Evolutionary conservation across 2,113 vertebrate species (phyloP).

Genomic region (Sinocyclocheilus maitianheensis): DNA sequence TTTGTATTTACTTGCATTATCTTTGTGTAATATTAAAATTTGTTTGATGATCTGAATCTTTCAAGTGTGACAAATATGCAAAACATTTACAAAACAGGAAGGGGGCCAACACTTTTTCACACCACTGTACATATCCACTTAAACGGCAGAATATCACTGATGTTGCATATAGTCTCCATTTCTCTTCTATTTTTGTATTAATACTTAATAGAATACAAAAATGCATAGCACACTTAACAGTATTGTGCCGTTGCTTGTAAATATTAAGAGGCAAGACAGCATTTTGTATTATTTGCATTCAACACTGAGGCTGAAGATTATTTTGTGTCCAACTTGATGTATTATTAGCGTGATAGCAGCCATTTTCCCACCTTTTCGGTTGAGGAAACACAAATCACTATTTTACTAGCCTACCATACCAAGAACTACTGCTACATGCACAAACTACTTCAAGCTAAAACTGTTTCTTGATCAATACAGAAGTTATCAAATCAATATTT

Average conservation of each 20-base stretch:
- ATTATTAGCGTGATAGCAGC: background rate
- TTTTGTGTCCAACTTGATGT: constrained; percentile 34
- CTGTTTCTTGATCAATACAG: background rate
- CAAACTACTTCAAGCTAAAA: background rate
- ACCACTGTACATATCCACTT: background rate
- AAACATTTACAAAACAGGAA: too few relatives aligned
- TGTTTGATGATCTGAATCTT: too few relatives aligned
- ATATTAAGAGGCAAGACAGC: background rate
- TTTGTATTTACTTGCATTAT: too few relatives aligned
- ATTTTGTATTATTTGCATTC: background rate
- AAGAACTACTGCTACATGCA: background rate
- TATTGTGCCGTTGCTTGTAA: background rate
- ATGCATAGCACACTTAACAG: background rate
- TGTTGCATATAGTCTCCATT: background rate
- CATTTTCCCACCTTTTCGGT: constrained; percentile 21
- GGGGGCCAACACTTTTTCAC: too few relatives aligned
- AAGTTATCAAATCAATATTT: constrained; percentile 1
- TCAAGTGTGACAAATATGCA: too few relatives aligned
- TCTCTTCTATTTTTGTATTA: background rate
- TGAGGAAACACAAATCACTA: background rate
- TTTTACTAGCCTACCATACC: constrained; percentile 9
- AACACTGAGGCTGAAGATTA: constrained; percentile 7
- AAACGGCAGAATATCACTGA: constrained; percentile 7
- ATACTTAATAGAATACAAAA: constrained; percentile 9
- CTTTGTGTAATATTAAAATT: too few relatives aligned